Evolutionary conservation across 2,113 vertebrate species (phyloP), one percentile per base, ranked within the genome.

Genomic region (Tinamus guttatus): DNA sequence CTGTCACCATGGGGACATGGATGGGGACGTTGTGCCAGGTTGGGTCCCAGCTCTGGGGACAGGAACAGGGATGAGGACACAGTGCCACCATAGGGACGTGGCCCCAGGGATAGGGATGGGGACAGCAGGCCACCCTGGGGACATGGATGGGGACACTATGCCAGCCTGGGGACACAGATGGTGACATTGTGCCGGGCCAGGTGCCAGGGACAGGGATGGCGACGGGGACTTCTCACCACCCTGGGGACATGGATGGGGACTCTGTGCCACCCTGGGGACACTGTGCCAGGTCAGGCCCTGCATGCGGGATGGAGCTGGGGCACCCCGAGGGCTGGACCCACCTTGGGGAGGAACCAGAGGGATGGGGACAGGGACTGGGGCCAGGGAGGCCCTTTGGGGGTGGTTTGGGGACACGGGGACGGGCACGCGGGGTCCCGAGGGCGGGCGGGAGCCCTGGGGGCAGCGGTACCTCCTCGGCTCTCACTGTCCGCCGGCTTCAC

Each of bases 401-500:
- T 15, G 43, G 5, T 17, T 7, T 18, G 45, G 45, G 45, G 45
- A 45, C 45, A 45, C 45, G 45, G 40, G 40, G 40, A 41, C 40
- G 40, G 20, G 34, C 34, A n/a, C 9, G 8, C 22, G 32, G 67
- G 22, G 32, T 11, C 67, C 7, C 16, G 49, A 11, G 22, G 17
- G 21, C 22, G 56, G 56, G 56, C 28, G 56, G 56, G 43, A 6
- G 25, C 49, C 38, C 56, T 38, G 67, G 51, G 51, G 24, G 25
- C 24, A 8, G 65, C 56, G 58, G 97, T 95, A 98, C 98, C 98
- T 97, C 98, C 98, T 97, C 98, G 97, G 83, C 98, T 98, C 85
- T 98, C 98, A 27, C 98, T 98, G 97, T 98, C 98, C 59, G 98
- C 98, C 25, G 98, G 98, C 95, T 98, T 98, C 89, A 98, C 98